Percentiles rank a stretch among this genome's conserved stretches.
Conservation (phyloP, 2,113 vertebrate genomes). For the Rissa tridactyla region DNA sequence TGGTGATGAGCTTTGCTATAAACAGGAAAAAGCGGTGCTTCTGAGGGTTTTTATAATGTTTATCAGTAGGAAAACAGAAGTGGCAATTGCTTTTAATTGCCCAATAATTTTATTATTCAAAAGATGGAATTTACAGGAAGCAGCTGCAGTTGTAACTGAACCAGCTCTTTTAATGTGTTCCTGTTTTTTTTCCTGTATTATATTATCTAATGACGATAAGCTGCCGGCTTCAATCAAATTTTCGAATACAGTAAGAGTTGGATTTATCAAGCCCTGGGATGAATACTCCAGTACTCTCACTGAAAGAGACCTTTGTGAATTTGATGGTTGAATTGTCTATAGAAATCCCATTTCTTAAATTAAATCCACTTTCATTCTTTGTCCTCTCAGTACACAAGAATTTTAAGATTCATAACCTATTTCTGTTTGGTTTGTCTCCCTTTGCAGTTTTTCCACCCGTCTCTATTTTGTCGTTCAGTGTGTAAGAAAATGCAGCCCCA, state of each 20-base stretch:
- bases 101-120: conserved; percentile 57
- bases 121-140: conserved; percentile 55
- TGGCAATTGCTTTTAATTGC: conserved; percentile 62
- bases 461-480: neutral
- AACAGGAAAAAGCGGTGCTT: conserved; percentile 38
- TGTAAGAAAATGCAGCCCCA: neutral
- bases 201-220: conserved; percentile 23
- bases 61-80: conserved; percentile 59
- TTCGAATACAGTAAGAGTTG: conserved; percentile 11
- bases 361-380: conserved; percentile 50
- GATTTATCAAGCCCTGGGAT: conserved; percentile 6
- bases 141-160: conserved; percentile 60
- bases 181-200: conserved; percentile 38
- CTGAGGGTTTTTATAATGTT: conserved; percentile 38
- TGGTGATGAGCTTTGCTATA: conserved; percentile 34
- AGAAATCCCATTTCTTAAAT: conserved; percentile 35
- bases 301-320: conserved; percentile 18
- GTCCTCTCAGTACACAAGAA: neutral
- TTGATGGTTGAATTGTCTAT: neutral
- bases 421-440: conserved; percentile 28
- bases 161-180: conserved; percentile 37
- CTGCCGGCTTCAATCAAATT: conserved; percentile 25
- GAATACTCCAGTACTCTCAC: neutral
- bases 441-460: neutral
- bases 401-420: conserved; percentile 42